phyloP scores from a whole-genome alignment of 2,888 invertebrate genomes.

The Biston betularia region DNA sequence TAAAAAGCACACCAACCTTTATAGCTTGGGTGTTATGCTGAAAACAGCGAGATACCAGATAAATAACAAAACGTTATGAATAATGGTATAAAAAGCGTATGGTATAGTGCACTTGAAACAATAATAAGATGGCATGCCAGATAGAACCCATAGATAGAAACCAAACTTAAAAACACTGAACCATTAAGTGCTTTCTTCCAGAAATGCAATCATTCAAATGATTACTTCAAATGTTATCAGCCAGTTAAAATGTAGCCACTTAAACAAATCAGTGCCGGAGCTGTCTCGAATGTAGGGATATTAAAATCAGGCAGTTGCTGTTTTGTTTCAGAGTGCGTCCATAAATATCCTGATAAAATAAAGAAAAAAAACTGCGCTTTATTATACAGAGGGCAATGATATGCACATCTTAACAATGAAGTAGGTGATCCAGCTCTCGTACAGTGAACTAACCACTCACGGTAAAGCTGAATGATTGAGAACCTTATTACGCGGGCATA shows the following conservation, averaged over 20 bases:
- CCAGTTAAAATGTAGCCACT: conserved; percentile 1
- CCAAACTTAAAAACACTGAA: background rate
- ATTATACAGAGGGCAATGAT: background rate
- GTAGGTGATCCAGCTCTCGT: too few species aligned
- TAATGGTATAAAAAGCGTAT: too few species aligned
- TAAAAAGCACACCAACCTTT: too few species aligned
- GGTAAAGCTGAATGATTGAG: too few species aligned
- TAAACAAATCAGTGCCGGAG: conserved; percentile 18
- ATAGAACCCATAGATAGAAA: too few species aligned
- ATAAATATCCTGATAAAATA: conserved; percentile 20
- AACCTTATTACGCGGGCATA: too few species aligned
- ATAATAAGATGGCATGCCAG: too few species aligned
- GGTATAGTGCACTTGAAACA: too few species aligned
- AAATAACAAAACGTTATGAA: too few species aligned
- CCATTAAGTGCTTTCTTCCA: background rate
- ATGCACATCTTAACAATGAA: background rate
- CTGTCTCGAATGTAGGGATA: conserved; percentile 30
- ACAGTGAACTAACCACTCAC: too few species aligned
- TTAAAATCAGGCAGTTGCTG: conserved; percentile 27
- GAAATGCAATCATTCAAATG: background rate
- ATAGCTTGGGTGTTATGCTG: too few species aligned
- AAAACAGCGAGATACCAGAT: too few species aligned
- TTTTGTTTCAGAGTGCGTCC: conserved; percentile 17
- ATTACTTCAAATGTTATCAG: background rate
- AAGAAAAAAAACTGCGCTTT: background rate